Conservation (phyloP, 2,888 invertebrate species). For the Lasius platythorax region DNA sequence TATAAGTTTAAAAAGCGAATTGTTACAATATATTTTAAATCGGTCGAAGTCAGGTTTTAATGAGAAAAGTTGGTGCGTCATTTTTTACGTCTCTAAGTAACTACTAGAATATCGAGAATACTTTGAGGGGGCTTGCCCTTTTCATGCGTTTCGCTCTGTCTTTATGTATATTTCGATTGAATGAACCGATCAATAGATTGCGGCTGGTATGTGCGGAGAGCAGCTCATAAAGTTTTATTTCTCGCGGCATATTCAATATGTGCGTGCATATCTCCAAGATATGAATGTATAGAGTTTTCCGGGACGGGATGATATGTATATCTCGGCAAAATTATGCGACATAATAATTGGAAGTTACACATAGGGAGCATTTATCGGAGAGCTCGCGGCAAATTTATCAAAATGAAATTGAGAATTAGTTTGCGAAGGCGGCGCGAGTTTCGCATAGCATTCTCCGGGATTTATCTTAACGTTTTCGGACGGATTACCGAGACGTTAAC, state of each 20-base stretch:
- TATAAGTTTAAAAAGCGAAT: not conserved
- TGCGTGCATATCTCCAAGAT: not conserved
- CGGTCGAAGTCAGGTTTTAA: not conserved
- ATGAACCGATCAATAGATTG: slow-evolving; percentile 64
- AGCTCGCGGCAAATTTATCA: not conserved
- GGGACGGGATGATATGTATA: not conserved
- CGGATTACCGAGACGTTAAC: slow-evolving; percentile 41
- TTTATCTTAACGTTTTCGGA: not conserved
- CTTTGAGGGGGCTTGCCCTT: not conserved
- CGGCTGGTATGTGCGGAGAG: slow-evolving; percentile 44
- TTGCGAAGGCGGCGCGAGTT: slow-evolving; percentile 29
- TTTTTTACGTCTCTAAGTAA: not conserved
- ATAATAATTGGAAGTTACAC: not conserved
- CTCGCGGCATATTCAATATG: slow-evolving; percentile 5
- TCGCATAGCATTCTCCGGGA: slow-evolving; percentile 30
- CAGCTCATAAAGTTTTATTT: slow-evolving; percentile 60
- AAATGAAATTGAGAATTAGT: slow-evolving; percentile 24
- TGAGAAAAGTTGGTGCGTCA: not conserved
- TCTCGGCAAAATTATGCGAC: not conserved
- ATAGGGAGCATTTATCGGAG: not conserved
- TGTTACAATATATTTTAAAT: not conserved
- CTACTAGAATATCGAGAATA: not conserved
- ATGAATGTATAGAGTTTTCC: not conserved
- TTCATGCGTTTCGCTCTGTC: slow-evolving; percentile 54
- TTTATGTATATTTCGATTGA: slow-evolving; percentile 68